Evolutionary conservation across 2,797 vertebrate species (phyloP), one percentile per base, ranked within the genome.

Genomic region (Pyrocephalus nanus): DNA sequence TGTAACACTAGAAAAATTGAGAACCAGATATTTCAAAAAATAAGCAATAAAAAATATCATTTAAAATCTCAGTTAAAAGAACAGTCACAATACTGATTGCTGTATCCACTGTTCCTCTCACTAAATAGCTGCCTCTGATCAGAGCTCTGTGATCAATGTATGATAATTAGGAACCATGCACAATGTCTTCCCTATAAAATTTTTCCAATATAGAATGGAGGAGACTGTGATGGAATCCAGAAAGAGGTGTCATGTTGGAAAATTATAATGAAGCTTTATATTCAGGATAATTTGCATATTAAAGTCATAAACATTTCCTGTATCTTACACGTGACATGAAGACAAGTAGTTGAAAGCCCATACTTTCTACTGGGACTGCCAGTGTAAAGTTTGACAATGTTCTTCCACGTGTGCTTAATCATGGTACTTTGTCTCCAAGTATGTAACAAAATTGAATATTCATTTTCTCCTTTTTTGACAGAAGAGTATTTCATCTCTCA

Each of bases 1-100:
- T 93, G 38, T 54, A 91, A 58, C 53, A 65, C 51, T 47, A 91
- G 83, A 72, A 92, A 92, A 94, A 89, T 81, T 83, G n/a, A 85
- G 55, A 94, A 76, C 15, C 30, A 93, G 20, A 73, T 93, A 60
- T 81, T 93, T 86, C 8, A 2, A n/a, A 79, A 93, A 60, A 57
- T 30, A 92, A 82, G 10, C n/a, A 90, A 93, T 60, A 88, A 57
- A 75, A 86, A 29, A 22, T 30, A 53, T 61, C 32, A 89, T 91
- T 90, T 95, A 81, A 74, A 53, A 80, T 64, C 65, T 88, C 73
- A 75, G 6, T 85, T 92, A 64, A 82, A 15, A 48, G 27, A 91
- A 61, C 17, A 66, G 13, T 34, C 70, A 60, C 36, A 76, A 55
- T 74, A 90, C 20, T 53, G 50, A 88, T 27, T 27, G 14, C 69